These are phyloP conservation scores for Orientallactaga sibirica DNA, from an alignment of 2,797 vertebrate genomes.

Conservation along the genomic window DNA sequence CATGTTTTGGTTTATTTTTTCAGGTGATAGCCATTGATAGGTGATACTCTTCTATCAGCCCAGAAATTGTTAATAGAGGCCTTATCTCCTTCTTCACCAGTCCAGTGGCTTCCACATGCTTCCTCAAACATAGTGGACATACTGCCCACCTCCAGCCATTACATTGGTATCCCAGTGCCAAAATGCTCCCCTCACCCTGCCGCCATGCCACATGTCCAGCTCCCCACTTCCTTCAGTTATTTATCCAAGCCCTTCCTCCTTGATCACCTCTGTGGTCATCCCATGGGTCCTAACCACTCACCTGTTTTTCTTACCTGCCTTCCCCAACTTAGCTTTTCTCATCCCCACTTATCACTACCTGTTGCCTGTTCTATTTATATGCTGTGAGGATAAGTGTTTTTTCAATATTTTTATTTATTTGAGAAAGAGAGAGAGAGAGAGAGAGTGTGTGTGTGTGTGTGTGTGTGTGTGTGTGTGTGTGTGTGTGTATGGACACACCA, in stretches of 20 bases:
- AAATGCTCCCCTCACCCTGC: background rate
- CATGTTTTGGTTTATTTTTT: background rate
- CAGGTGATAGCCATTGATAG: no score
- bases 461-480: no score
- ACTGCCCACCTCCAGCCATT: background rate
- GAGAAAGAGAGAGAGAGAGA: background rate
- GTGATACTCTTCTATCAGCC: no score
- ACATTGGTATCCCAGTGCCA: background rate
- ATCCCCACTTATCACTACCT: background rate
- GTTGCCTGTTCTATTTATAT: background rate
- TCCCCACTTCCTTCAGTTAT: background rate
- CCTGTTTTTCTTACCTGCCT: background rate
- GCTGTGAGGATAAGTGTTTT: background rate
- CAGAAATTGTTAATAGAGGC: no score
- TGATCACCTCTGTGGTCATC: background rate
- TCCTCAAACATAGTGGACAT: accelerated
- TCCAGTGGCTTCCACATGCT: background rate
- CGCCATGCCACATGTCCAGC: accelerated
- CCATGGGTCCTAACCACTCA: no score
- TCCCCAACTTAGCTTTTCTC: background rate
- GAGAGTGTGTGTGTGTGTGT: no score
- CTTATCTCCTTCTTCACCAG: background rate
- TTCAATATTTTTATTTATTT: background rate
- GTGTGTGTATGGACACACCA: no score
- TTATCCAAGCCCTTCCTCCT: background rate